A percentile compares a stretch with the other conserved stretches of the same genome.
phyloP scores from a whole-genome alignment of 2,113 vertebrate genomes.

The Scolopax mira region DNA sequence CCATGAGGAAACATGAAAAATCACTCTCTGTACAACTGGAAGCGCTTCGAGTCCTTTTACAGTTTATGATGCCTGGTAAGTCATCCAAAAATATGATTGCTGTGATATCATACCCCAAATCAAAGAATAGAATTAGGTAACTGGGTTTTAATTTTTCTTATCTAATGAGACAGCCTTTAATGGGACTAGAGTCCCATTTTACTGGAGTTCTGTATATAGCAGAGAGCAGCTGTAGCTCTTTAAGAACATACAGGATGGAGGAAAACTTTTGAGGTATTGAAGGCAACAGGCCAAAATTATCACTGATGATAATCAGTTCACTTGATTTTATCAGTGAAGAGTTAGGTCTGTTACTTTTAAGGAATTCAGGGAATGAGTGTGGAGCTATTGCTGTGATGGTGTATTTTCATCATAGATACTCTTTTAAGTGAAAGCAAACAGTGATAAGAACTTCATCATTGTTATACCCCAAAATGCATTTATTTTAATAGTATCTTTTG shows the following conservation, averaged over 20 bases:
- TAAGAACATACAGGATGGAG: background rate
- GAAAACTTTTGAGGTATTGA: background rate
- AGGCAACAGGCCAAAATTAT: background rate
- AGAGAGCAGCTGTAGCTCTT: background rate
- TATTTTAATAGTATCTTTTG: background rate
- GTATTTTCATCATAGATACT: background rate
- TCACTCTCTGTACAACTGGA: conserved; percentile 85
- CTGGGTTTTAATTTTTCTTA: background rate
- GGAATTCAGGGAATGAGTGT: background rate
- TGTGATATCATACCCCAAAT: background rate
- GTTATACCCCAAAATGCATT: background rate
- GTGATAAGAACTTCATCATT: background rate
- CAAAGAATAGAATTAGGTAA: background rate
- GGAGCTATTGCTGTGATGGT: background rate
- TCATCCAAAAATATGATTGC: background rate
- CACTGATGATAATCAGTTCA: background rate
- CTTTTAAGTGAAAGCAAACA: background rate
- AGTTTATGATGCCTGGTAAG: conserved; percentile 84
- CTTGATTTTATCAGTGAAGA: background rate
- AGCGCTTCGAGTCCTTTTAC: conserved; percentile 84
- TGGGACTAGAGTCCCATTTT: background rate
- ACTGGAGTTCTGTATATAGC: background rate
- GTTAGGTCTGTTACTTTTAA: background rate
- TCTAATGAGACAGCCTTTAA: background rate
- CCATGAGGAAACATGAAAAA: conserved; percentile 84